Base-by-base conservation (phyloP, 2,113 vertebrate genomes). In the Psammodynastes pulverulentus region DNA sequence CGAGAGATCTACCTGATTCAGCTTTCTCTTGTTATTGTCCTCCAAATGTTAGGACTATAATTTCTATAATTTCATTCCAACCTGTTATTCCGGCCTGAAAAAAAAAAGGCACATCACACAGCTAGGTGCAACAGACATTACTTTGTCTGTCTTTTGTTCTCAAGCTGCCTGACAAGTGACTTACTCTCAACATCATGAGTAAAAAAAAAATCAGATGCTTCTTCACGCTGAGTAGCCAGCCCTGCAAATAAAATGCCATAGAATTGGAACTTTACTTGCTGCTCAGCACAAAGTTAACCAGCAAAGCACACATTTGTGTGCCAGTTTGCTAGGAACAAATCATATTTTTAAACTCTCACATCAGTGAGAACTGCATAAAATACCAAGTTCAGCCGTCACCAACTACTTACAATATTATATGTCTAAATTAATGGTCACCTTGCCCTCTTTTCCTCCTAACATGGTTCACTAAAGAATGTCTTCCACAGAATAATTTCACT, bases 341-440 rank as follows among this genome's bases (percentile, higher is more conserved):
- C 72, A 94, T 98, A 97, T 97, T 97, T 97, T 97, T 97, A 96
- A 97, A 95, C 94, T 84, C 91, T 91, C 87, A 92, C 92, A 95
- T 94, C 96, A 97, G 53, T 96, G 95, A 62, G 95, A 96, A 96
- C 94, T 93, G 96, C 96, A 97, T 97, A 96, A 92, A 92, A 97
- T 97, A 97, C 95, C 97, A 97, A 96, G 97, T 94, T 92, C 94
- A 95, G 93, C 94, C 94, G 90, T 93, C 93, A 91, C 94, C 92
- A 96, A 97, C 53, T 86, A 94, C 53, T 95, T 94, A 94, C 93
- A 92, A 90, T 52, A 90, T 34, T 94, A 93, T 94, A 91, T 46
- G 88, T 94, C 93, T 43, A 91, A 96, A 97, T 96, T 2, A n/a
- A n/a, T n/a, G n/a, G n/a, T n/a, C n/a, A n/a, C n/a, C n/a, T 2